Evolutionary conservation across 1,140 invertebrate species (phyloP), one percentile per base, ranked within the genome.

Genomic region (Cydia amplana): DNA sequence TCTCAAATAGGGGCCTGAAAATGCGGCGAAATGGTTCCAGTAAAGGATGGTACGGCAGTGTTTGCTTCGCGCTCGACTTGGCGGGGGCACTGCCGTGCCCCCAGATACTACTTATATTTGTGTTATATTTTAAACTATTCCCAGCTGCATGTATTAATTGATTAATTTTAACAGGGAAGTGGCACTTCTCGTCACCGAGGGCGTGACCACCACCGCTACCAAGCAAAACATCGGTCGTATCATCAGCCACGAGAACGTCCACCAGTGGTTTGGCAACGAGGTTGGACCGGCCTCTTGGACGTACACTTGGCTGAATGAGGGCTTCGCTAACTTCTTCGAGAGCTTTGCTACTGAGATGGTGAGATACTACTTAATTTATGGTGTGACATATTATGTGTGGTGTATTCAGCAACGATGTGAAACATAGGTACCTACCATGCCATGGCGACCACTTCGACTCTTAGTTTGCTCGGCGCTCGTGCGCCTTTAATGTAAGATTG

Each of bases 251-350:
- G 95, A 96, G 85, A 94, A 94, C 51, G 90, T 94, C 20, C 95
- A 96, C 86, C 94, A 95, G 86, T 96, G 95, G 95, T 96, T 96
- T 79, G 96, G 95, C 0, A 95, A 96, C 81, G 91, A 95, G 79
- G 95, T 96, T 0, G 95, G 32, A 32, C 32, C 5, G 32, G 78
- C 91, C 49, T 95, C 84, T 40, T 94, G 91, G 92, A 88, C 88
- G 12, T 89, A 90, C 73, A 83, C 87, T 3, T 96, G 95, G 95
- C 87, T 96, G 0, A 96, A 95, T 79, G 95, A 96, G 83, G 95
- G 95, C 16, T 96, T 96, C 81, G 95, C 95, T 2, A 94, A 94
- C 64, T 96, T 94, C 87, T 93, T 43, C 40, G 9, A 93, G 74
- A 90, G 86, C 77, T 93, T 32, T 32, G 32, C 32, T 32, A 32